A percentile compares a stretch with the other conserved stretches of the same genome.
These are phyloP conservation scores for Nebria salina DNA, from an alignment of 2,888 invertebrate species.

Conservation along the genomic window DNA sequence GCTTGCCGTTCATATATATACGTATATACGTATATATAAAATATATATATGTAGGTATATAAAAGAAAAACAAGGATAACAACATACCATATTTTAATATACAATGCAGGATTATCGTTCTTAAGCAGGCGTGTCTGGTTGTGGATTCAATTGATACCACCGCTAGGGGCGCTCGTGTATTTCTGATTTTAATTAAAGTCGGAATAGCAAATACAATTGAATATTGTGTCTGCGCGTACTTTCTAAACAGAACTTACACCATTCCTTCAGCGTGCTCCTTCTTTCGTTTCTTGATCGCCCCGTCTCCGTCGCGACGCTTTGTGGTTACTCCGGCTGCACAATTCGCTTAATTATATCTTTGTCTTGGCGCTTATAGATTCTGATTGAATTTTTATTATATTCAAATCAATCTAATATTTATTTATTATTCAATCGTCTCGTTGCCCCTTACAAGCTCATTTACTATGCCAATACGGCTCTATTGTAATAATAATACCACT, in stretches of 20 bases:
- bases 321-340: background rate
- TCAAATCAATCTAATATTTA: slow-evolving; percentile 5
- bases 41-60: too few species aligned
- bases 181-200: slow-evolving; percentile 47
- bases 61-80: too few species aligned
- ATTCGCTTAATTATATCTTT: background rate
- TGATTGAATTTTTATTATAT: slow-evolving; percentile 6
- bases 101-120: slow-evolving; percentile 43
- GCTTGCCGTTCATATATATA: background rate
- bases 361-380: background rate
- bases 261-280: slow-evolving; percentile 22
- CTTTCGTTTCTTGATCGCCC: background rate
- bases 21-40: too few species aligned
- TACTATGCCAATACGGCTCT: too few species aligned
- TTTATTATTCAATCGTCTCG: background rate
- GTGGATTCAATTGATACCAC: slow-evolving; percentile 45
- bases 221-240: slow-evolving; percentile 46
- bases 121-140: slow-evolving; percentile 44
- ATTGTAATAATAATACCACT: too few species aligned
- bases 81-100: slow-evolving; percentile 22
- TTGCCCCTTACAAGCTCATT: background rate
- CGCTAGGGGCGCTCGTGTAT: slow-evolving; percentile 31
- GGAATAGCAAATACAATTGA: slow-evolving; percentile 47
- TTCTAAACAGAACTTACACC: slow-evolving; percentile 43
- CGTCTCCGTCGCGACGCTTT: slow-evolving; percentile 10